These are phyloP conservation scores for Rutpela maculata DNA, from an alignment of 2,888 invertebrate genomes.

Conservation along the genomic window DNA sequence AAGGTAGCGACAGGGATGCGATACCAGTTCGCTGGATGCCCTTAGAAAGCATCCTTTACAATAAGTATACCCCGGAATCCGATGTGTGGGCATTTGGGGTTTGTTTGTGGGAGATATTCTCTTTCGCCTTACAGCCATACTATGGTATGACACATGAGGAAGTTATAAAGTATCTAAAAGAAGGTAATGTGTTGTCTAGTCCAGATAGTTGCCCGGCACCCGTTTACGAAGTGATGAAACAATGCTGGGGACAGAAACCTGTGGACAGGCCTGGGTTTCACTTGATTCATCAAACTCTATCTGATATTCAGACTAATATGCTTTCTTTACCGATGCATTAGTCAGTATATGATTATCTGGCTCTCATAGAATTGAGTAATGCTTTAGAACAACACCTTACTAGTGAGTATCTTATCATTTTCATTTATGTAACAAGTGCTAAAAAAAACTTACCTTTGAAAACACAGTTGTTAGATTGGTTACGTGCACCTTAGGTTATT, in stretches of 20 bases:
- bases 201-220: slow-evolving; percentile 93
- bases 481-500: no score
- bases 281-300: slow-evolving; percentile 85
- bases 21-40: slow-evolving; percentile 99
- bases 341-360: slow-evolving; percentile 28
- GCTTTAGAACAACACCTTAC: slow-evolving; percentile 17
- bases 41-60: slow-evolving; percentile 95
- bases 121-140: slow-evolving; percentile 96
- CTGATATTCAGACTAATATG: slow-evolving; percentile 69
- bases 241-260: slow-evolving; percentile 94
- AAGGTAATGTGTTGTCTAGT: slow-evolving; percentile 91
- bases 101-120: slow-evolving; percentile 97
- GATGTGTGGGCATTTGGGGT: slow-evolving; percentile 99
- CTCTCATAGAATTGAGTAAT: not conserved
- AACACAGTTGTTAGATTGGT: no score
- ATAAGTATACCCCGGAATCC: slow-evolving; percentile 96
- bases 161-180: slow-evolving; percentile 95
- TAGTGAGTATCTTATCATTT: not conserved
- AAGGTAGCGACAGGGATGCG: slow-evolving; percentile 95
- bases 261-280: slow-evolving; percentile 90
- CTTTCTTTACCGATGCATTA: slow-evolving; percentile 60
- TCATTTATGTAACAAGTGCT: no score
- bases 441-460: no score
- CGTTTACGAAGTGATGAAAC: slow-evolving; percentile 94
- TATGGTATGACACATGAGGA: slow-evolving; percentile 98